These are phyloP conservation scores for Anseranas semipalmata DNA, from an alignment of 2,113 vertebrate species.

Conservation along the genomic window DNA sequence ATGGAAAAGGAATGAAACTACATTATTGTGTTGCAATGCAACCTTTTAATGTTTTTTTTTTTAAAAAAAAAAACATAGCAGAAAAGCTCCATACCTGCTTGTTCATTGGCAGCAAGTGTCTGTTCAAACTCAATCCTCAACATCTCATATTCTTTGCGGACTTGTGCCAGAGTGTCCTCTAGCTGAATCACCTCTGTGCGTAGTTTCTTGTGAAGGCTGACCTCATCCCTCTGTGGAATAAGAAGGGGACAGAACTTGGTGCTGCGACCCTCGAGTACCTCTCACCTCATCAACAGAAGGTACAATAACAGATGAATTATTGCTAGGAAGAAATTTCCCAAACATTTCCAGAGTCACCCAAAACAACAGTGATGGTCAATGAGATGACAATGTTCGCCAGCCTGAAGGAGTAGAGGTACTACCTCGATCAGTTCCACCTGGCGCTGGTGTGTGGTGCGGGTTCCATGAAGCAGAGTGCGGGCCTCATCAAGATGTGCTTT, in stretches of 20 bases:
- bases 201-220: conserved; percentile 94
- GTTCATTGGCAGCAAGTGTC: conserved; percentile 96
- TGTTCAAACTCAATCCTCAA: conserved; percentile 97
- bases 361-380: fast-evolving
- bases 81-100: conserved; percentile 85
- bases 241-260: not conserved
- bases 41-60: not conserved
- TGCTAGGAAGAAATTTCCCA: not conserved
- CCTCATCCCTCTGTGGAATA: conserved; percentile 88
- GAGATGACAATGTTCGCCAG: not conserved
- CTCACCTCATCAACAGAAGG: not conserved
- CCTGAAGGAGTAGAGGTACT: not conserved
- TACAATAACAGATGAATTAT: not conserved
- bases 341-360: not conserved
- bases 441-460: conserved; percentile 89
- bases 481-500: conserved; percentile 95
- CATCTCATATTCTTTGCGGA: conserved; percentile 98
- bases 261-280: not conserved
- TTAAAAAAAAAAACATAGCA: not conserved
- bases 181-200: conserved; percentile 96
- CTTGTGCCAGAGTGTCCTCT: conserved; percentile 96
- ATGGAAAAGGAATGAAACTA: not conserved
- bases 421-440: conserved; percentile 97
- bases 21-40: not conserved
- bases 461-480: conserved; percentile 90